phyloP scores from a whole-genome alignment of 2,888 invertebrate genomes.

The Eumerus sabulonum region DNA sequence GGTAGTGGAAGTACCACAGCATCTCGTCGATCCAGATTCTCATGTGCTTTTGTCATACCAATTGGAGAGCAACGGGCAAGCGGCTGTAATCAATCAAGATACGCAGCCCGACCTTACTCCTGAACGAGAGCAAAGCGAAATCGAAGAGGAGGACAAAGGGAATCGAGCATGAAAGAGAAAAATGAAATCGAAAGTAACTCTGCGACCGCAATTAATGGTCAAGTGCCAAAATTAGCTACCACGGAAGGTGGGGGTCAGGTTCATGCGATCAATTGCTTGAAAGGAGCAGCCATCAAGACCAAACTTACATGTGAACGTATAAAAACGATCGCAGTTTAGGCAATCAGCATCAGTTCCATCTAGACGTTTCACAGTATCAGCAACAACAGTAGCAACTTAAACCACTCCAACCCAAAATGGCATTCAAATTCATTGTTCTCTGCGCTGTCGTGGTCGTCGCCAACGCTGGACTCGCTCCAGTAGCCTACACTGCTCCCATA shows the following conservation, averaged over 20 bases:
- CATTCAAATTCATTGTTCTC: constrained; percentile 81
- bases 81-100: constrained; percentile 56
- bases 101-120: neutral
- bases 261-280: neutral
- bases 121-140: constrained; percentile 17
- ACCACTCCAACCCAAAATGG: constrained; percentile 70
- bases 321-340: constrained; percentile 32
- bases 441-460: constrained; percentile 83
- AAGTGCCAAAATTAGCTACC: constrained; percentile 57
- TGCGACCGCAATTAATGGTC: constrained; percentile 48
- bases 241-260: constrained; percentile 17
- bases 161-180: neutral
- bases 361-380: constrained; percentile 25
- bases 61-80: constrained; percentile 20
- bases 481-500: constrained; percentile 69
- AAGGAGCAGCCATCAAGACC: constrained; percentile 25
- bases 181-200: constrained; percentile 59
- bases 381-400: neutral
- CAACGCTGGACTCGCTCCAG: constrained; percentile 81
- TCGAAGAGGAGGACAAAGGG: neutral
- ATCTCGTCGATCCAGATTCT: constrained; percentile 44
- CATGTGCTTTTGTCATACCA: constrained; percentile 41
- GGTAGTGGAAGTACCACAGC: constrained; percentile 37
- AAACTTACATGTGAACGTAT: constrained; percentile 25
- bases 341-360: constrained; percentile 54